A percentile compares a stretch with the other conserved stretches of the same genome.
Evolutionary conservation across 2,888 invertebrate genomes (phyloP).

Genomic region (Archips xylosteana): DNA sequence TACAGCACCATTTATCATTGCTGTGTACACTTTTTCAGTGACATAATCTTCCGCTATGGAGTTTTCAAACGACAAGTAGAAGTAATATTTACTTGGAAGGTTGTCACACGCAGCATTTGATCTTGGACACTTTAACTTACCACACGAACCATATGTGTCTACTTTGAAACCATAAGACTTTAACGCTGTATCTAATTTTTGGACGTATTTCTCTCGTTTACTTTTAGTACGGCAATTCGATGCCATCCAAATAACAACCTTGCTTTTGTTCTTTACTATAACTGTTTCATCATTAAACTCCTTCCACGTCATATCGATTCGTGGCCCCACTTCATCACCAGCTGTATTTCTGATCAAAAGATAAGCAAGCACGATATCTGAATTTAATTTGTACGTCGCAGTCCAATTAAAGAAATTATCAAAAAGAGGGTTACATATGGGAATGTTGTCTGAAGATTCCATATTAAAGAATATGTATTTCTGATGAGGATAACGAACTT

Average conservation of each 20-base stretch:
- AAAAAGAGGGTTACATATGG: slow-evolving; percentile 61
- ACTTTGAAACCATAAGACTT: slow-evolving; percentile 34
- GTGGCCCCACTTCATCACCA: slow-evolving; percentile 68
- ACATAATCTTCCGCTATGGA: slow-evolving; percentile 47
- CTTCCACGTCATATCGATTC: slow-evolving; percentile 58
- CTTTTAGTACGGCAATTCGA: slow-evolving; percentile 45
- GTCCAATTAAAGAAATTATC: slow-evolving; percentile 80
- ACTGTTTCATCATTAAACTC: slow-evolving; percentile 1
- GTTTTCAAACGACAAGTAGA: slow-evolving; percentile 49
- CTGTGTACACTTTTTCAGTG: slow-evolving; percentile 47
- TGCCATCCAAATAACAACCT: slow-evolving; percentile 48
- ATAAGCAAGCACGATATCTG: slow-evolving; percentile 72
- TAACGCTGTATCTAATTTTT: slow-evolving; percentile 33
- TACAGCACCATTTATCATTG: slow-evolving; percentile 79
- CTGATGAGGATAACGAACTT: slow-evolving; percentile 60
- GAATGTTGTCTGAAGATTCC: slow-evolving; percentile 74
- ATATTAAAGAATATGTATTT: slow-evolving; percentile 74
- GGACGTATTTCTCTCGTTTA: slow-evolving; percentile 29
- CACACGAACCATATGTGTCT: slow-evolving; percentile 47
- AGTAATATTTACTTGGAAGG: slow-evolving; percentile 43
- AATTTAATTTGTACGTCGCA: slow-evolving; percentile 72
- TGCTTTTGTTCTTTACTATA: slow-evolving; percentile 38
- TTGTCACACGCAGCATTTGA: background rate
- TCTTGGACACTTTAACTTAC: slow-evolving; percentile 26
- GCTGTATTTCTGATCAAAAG: slow-evolving; percentile 60